phyloP scores from a whole-genome alignment of 2,797 vertebrate species.

The Pipistrellus kuhlii region DNA sequence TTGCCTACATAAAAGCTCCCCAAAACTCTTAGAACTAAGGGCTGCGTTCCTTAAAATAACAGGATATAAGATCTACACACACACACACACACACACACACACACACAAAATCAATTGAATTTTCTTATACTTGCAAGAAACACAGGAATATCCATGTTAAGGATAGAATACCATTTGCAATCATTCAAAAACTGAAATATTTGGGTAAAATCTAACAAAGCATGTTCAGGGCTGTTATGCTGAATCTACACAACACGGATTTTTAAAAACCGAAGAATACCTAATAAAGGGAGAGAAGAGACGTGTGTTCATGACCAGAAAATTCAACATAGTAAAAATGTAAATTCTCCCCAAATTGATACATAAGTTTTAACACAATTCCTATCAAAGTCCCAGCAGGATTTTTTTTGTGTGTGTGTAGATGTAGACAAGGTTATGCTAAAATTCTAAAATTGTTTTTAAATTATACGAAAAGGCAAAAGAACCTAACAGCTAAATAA shows the following conservation, averaged over 20 bases:
- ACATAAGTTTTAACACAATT: background rate
- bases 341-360: background rate
- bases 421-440: background rate
- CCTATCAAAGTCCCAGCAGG: background rate
- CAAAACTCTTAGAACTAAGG: background rate
- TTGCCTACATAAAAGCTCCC: background rate
- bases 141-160: background rate
- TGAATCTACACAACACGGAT: background rate
- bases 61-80: background rate
- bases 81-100: too few species aligned
- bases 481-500: background rate
- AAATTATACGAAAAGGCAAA: background rate
- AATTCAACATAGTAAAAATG: background rate
- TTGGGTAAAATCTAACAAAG: background rate
- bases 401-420: background rate
- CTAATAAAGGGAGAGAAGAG: constrained; percentile 22
- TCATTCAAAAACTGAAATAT: background rate
- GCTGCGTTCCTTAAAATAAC: background rate
- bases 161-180: background rate
- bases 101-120: background rate
- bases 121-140: constrained; percentile 1
- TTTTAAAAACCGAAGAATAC: background rate
- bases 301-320: background rate
- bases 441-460: background rate
- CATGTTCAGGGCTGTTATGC: background rate